Base-by-base conservation (phyloP, 2,113 vertebrate species). In the Prionailurus bengalensis region DNA sequence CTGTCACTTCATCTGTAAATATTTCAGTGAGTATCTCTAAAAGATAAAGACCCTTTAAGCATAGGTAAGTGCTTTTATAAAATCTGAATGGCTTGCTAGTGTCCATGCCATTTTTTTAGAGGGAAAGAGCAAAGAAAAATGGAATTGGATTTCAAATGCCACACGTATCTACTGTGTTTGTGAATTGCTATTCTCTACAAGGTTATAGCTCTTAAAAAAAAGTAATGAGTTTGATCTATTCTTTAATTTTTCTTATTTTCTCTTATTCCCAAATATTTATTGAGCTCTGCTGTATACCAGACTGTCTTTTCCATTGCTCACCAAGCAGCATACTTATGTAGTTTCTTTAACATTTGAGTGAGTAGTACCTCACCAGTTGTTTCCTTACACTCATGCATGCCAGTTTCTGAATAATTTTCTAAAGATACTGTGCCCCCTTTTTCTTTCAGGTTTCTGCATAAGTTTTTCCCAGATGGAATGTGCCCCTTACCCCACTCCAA, bases 101-200 rank as follows among this genome's bases (percentile, higher is more conserved):
- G 21, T 79, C 13, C 29, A 21, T 92, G 27, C 6, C 29, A 48
- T 92, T 95, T 82, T 82, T 29, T 92, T 71, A 45, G 87, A 91
- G 71, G 66, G 11, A 94, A 96, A 65, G 68, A 91, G 58, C 61
- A 96, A 92, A 74, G 51, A 36, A 90, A 73, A 84, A 94, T 88
- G 36, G 25, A n/a, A 12, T 29, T 93, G 21, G 14, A 82, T 63
- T 96, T 97, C n/a, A 97, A 23, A 55, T 91, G 31, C 36, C 36
- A 91, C 25, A 80, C 63, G 13, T 66, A 9, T 91, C 31, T 74
- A 1, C 27, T 86, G 51, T 53, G 27, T 91, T 93, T 82, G 66
- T 70, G 65, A 89, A 86, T 95, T 91, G 51, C 61, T 79, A 25
- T 71, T 91, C 48, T 83, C 63, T 87, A 82, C 68, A 87, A 86